Percentiles rank a stretch among this genome's conserved stretches.
phyloP scores from a whole-genome alignment of 1,140 invertebrate species.

The Streblospio benedicti region DNA sequence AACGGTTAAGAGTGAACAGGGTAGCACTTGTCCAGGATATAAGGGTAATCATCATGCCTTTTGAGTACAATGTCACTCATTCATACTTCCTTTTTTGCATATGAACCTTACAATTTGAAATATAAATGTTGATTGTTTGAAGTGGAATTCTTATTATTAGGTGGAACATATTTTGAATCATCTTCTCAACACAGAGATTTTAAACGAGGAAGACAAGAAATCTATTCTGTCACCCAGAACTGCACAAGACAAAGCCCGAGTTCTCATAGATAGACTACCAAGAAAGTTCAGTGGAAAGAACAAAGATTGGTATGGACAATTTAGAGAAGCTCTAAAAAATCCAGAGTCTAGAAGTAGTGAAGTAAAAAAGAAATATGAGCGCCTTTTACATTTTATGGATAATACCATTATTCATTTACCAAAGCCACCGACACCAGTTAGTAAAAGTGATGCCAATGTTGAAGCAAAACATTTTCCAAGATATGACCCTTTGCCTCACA shows the following conservation, averaged over 20 bases:
- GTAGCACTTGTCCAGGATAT: constrained; percentile 41
- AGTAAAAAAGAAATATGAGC: constrained; percentile 29
- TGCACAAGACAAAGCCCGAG: constrained; percentile 32
- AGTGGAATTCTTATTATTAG: too few species aligned
- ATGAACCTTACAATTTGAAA: too few species aligned
- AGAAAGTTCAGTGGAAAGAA: constrained; percentile 28
- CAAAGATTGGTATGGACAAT: constrained; percentile 36
- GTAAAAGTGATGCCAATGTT: constrained; percentile 14
- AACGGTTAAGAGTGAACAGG: constrained; percentile 39
- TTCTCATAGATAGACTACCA: constrained; percentile 36
- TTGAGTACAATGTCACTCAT: too few species aligned
- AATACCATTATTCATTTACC: constrained; percentile 39
- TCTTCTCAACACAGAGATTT: constrained; percentile 26
- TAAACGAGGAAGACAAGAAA: constrained; percentile 29
- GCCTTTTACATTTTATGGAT: constrained; percentile 41
- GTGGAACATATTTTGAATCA: constrained; percentile 34
- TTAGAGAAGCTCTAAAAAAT: constrained; percentile 10
- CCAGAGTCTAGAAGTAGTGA: constrained; percentile 15
- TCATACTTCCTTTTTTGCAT: too few species aligned
- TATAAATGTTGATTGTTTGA: too few species aligned
- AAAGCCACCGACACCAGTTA: not conserved
- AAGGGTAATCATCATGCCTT: too few species aligned
- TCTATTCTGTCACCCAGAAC: constrained; percentile 30
- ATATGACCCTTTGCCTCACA: constrained; percentile 32
- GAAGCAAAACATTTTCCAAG: constrained; percentile 18